phyloP scores from a whole-genome alignment of 1,140 invertebrate species.

The Zophobas atratus region DNA sequence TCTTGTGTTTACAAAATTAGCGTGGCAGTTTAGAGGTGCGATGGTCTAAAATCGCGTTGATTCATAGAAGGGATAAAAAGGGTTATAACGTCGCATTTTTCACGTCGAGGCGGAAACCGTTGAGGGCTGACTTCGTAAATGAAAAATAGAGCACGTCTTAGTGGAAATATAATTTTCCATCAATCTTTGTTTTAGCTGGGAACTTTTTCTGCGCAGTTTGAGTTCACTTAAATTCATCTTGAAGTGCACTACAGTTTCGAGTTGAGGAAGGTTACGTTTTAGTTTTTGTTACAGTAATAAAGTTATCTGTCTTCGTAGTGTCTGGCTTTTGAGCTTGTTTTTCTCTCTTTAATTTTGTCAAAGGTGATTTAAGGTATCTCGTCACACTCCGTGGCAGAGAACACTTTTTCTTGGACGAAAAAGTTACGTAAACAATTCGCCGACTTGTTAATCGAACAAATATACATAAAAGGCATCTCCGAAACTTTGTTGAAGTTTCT shows the following conservation, averaged over 20 bases:
- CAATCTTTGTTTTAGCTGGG: not conserved
- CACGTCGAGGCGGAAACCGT: not conserved
- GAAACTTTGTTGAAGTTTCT: constrained; percentile 10
- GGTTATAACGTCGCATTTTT: constrained; percentile 6
- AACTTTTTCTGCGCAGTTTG: not conserved
- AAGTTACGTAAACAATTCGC: constrained; percentile 18
- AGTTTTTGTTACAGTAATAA: no score
- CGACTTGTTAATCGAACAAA: constrained; percentile 6
- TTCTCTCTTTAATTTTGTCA: no score
- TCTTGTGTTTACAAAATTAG: constrained; percentile 14
- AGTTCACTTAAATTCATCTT: not conserved
- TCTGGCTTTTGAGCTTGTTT: no score
- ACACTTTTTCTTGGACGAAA: not conserved
- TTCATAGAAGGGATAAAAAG: constrained; percentile 10
- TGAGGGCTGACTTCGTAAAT: not conserved
- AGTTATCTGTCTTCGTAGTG: no score
- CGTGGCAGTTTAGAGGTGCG: constrained; percentile 4
- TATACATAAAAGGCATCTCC: constrained; percentile 5
- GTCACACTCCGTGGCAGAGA: no score
- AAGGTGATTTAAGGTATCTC: no score
- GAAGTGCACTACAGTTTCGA: no score
- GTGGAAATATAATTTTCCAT: constrained; percentile 23
- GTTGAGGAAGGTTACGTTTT: no score
- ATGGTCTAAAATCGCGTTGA: not conserved
- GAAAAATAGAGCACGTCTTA: constrained; percentile 5